Evolutionary conservation across 1,140 invertebrate genomes (phyloP).

Genomic region (Pogonomyrmex californicus): DNA sequence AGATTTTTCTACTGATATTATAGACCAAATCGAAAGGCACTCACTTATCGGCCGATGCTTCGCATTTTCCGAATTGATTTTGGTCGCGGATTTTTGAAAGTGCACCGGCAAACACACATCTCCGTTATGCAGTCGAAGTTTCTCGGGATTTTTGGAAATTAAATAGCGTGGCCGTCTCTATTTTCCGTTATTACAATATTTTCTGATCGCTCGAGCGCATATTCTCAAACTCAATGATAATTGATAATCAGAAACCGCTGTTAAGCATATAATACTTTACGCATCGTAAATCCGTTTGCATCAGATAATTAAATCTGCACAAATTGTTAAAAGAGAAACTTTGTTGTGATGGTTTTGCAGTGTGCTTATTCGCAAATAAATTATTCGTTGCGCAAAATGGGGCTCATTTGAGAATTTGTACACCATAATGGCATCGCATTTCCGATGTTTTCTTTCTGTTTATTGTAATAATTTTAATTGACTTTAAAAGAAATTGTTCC

Average conservation of each 20-base stretch:
- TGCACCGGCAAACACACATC: no score
- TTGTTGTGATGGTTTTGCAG: neutral
- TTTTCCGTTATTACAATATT: neutral
- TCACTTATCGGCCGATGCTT: no score
- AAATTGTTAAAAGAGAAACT: neutral
- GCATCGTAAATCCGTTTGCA: no score
- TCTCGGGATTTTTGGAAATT: no score
- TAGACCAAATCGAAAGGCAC: no score
- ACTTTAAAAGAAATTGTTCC: constrained; percentile 23
- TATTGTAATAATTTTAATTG: constrained; percentile 32
- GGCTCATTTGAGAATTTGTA: neutral
- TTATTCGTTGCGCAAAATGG: constrained; percentile 2
- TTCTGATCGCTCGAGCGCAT: neutral
- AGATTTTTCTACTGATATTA: no score
- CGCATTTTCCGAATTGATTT: no score
- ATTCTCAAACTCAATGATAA: neutral
- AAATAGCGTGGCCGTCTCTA: no score
- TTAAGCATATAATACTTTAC: neutral
- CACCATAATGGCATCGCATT: neutral
- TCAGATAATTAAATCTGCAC: neutral
- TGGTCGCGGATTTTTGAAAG: no score
- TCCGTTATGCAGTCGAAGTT: no score
- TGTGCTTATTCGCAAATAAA: neutral
- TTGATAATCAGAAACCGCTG: neutral
- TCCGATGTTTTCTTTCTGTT: neutral